These are phyloP conservation scores for Epinephelus moara DNA, from an alignment of 2,113 vertebrate species.

Conservation along the genomic window DNA sequence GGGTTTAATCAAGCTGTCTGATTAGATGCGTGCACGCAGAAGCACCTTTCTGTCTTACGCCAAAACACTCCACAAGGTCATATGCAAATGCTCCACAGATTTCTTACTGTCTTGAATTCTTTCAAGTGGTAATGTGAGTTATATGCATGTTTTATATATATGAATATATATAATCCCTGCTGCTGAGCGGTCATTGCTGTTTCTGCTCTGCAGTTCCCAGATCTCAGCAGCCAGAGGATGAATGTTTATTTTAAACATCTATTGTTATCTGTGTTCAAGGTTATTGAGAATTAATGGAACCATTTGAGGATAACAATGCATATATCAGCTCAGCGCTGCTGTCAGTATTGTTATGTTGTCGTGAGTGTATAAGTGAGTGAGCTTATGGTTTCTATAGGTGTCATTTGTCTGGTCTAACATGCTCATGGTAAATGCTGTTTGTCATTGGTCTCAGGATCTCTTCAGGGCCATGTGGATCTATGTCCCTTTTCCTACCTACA, in stretches of 20 bases:
- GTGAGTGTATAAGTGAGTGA: background rate
- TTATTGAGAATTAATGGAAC: conserved; percentile 32
- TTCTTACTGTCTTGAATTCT: conserved; percentile 59
- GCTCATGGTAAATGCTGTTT: background rate
- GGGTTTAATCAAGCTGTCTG: conserved; percentile 70
- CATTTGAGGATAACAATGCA: background rate
- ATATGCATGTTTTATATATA: background rate
- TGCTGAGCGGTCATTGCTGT: conserved; percentile 14
- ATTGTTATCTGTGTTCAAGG: conserved; percentile 38
- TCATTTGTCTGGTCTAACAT: background rate
- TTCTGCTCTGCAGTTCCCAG: conserved; percentile 28
- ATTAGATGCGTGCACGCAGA: conserved; percentile 51
- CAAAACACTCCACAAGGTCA: conserved; percentile 71
- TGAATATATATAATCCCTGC: background rate
- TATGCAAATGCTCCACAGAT: conserved; percentile 69
- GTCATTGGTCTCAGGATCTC: background rate
- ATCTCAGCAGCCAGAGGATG: conserved; percentile 12
- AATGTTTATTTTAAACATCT: conserved; percentile 40
- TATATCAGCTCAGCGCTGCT: background rate
- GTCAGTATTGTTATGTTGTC: background rate
- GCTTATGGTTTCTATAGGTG: background rate
- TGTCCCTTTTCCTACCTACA: background rate
- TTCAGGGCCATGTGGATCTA: background rate
- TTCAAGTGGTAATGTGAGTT: conserved; percentile 47
- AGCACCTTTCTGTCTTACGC: conserved; percentile 47